Conservation (phyloP, 2,113 vertebrate genomes). For the Hydrochoerus hydrochaeris region DNA sequence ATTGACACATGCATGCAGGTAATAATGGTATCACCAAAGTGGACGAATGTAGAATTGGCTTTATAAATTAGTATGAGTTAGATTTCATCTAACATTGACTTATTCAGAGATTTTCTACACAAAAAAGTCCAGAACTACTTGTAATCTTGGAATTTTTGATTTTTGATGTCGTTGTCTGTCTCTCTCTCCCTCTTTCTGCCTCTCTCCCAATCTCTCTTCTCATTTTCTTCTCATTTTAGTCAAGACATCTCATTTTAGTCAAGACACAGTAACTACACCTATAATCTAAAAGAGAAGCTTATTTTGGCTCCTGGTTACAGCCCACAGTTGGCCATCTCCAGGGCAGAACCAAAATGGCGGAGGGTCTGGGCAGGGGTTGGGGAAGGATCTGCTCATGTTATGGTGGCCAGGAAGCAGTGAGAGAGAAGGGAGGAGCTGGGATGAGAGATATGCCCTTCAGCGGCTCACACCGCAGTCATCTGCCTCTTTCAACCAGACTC, state of each 20-base stretch:
- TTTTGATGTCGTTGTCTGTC: background rate
- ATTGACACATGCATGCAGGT: constrained; percentile 55
- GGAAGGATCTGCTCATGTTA: background rate
- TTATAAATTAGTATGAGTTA: background rate
- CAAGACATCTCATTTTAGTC: background rate
- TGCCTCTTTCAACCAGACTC: background rate
- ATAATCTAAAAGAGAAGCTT: background rate
- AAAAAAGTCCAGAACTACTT: constrained; percentile 28
- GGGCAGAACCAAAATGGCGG: background rate
- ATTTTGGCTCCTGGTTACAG: background rate
- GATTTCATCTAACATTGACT: constrained; percentile 14
- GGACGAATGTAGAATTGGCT: constrained; percentile 17
- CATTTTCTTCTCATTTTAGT: background rate
- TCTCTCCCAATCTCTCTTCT: background rate
- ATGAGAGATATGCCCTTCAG: background rate
- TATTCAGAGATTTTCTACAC: background rate
- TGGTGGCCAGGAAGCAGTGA: background rate
- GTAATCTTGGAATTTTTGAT: background rate
- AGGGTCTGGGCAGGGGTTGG: background rate
- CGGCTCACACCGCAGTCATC: too few species aligned
- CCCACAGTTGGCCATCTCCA: background rate
- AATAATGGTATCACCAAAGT: constrained; percentile 65
- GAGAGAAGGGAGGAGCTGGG: background rate
- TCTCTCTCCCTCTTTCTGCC: background rate
- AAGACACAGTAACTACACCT: background rate